Conservation (phyloP, 2,113 vertebrate genomes). For the Misgurnus mizolepis region DNA sequence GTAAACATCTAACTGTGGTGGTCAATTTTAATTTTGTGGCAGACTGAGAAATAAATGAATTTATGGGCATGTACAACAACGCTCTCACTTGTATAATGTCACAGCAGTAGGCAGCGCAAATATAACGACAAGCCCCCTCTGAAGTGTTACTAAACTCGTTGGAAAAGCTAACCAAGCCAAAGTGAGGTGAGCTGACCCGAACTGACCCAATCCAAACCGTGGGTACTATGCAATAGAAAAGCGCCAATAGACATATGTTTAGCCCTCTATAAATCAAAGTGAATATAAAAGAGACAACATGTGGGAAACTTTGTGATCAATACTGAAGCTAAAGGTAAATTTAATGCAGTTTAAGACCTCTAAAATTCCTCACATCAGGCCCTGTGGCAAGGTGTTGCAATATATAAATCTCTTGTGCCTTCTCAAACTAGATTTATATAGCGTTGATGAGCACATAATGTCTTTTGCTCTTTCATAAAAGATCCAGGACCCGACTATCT, state of each 20-base stretch:
- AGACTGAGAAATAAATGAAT: too few relatives aligned
- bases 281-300: neutral
- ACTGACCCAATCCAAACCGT: too few relatives aligned
- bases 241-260: neutral
- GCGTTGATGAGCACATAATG: conserved; percentile 11
- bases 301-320: neutral
- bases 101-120: too few relatives aligned
- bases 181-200: too few relatives aligned
- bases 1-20: too few relatives aligned
- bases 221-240: neutral
- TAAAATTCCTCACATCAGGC: neutral
- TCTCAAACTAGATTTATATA: conserved; percentile 21
- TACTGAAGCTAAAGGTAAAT: neutral
- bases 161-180: too few relatives aligned
- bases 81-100: too few relatives aligned
- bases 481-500: neutral
- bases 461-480: conserved; percentile 25
- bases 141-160: too few relatives aligned
- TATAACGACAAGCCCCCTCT: too few relatives aligned
- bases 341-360: neutral
- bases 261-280: neutral
- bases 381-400: conserved; percentile 2
- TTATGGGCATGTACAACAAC: too few relatives aligned
- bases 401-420: neutral
- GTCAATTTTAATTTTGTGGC: too few relatives aligned